These are phyloP conservation scores for Syritta pipiens DNA, from an alignment of 2,888 invertebrate species.

Conservation along the genomic window DNA sequence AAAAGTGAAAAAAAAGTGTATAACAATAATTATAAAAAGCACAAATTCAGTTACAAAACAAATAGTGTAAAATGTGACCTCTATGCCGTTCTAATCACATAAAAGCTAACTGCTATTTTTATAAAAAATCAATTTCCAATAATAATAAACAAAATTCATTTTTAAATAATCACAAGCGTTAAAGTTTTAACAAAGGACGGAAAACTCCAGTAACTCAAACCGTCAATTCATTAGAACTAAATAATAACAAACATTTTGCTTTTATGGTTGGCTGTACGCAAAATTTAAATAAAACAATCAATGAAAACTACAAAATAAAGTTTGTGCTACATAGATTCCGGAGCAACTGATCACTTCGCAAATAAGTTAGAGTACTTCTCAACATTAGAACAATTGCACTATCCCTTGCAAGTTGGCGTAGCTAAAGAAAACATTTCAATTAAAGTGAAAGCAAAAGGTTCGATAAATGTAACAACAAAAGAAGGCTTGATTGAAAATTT, in stretches of 20 bases:
- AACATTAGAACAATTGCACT: conserved; percentile 26
- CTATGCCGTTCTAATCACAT: conserved; percentile 72
- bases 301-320: not conserved
- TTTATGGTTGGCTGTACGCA: conserved; percentile 1
- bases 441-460: conserved; percentile 58
- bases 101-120: conserved; percentile 71
- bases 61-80: conserved; percentile 70
- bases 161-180: too few relatives aligned
- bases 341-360: conserved; percentile 52
- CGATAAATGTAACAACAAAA: conserved; percentile 71
- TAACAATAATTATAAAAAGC: conserved; percentile 6
- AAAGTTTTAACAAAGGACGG: not conserved
- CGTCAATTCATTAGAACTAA: not conserved
- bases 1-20: conserved; percentile 6
- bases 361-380: conserved; percentile 28
- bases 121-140: conserved; percentile 25
- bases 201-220: not conserved
- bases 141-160: too few relatives aligned
- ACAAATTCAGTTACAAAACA: conserved; percentile 4
- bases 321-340: conserved; percentile 30
- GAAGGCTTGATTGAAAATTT: conserved; percentile 65
- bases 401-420: conserved; percentile 71
- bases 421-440: conserved; percentile 66
- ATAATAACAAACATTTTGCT: not conserved
- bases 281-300: not conserved